phyloP scores from a whole-genome alignment of 2,888 invertebrate genomes.

The Malacosoma neustria region DNA sequence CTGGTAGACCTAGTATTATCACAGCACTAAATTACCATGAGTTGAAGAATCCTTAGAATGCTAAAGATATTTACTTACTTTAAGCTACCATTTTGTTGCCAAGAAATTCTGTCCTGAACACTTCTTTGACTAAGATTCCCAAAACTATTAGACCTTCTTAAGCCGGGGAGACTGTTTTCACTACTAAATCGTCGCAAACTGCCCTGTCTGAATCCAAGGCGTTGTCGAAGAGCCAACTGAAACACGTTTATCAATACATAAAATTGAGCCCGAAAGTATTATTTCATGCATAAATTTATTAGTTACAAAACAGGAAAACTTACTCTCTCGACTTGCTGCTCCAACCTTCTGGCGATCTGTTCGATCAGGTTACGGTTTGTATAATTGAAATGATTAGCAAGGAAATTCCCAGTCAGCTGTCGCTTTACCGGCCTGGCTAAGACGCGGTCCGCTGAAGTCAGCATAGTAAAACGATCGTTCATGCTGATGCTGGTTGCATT shows the following conservation, averaged over 20 bases:
- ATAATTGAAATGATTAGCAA: constrained; percentile 20
- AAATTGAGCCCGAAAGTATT: too few species aligned
- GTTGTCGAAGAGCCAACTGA: constrained; percentile 32
- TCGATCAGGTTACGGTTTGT: constrained; percentile 30
- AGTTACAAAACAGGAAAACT: too few species aligned
- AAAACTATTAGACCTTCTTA: constrained; percentile 38
- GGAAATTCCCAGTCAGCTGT: constrained; percentile 17
- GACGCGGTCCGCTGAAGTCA: constrained; percentile 20
- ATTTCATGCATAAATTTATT: too few species aligned
- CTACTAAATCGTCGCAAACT: constrained; percentile 38
- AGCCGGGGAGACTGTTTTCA: constrained; percentile 32
- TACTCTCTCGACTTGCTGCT: constrained; percentile 40
- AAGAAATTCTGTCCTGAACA: constrained; percentile 25
- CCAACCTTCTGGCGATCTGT: constrained; percentile 40
- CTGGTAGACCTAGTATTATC: too few species aligned
- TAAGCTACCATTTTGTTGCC: constrained; percentile 44
- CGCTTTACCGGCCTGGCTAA: constrained; percentile 17
- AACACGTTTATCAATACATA: constrained; percentile 14
- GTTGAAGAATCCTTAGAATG: too few species aligned
- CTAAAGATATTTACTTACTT: constrained; percentile 25
- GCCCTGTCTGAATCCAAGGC: constrained; percentile 24
- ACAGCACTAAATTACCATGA: too few species aligned
- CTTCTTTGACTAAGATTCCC: constrained; percentile 32
- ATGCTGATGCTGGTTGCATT: constrained; percentile 56
- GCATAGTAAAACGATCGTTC: constrained; percentile 45